Percentiles rank a stretch among this genome's conserved stretches.
Evolutionary conservation across 2,888 invertebrate genomes (phyloP).

Genomic region (Metalampra italica): DNA sequence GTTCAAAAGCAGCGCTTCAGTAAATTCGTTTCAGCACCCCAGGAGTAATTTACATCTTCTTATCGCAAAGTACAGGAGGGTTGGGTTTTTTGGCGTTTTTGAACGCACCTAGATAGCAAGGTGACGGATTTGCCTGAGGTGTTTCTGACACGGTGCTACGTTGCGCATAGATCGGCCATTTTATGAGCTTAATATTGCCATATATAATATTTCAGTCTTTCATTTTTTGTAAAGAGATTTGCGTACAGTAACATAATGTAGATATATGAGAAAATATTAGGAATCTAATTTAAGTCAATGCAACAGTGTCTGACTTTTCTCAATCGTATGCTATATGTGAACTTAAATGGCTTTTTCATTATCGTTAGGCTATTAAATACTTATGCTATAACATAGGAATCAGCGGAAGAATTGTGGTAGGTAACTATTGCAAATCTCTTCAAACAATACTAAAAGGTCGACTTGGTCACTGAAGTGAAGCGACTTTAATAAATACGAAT

Average conservation of each 20-base stretch:
- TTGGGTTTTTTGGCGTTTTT: conserved; percentile 2
- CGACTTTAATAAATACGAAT: no score
- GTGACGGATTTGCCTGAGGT: conserved; percentile 39
- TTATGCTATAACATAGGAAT: no score
- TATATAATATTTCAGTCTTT: conserved; percentile 26
- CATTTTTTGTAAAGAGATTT: background rate
- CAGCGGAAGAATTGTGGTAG: no score
- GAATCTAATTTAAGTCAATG: no score
- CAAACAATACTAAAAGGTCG: no score
- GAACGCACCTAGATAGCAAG: conserved; percentile 2
- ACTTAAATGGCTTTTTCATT: no score
- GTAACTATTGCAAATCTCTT: no score
- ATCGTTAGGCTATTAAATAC: no score
- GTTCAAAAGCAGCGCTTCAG: conserved; percentile 47
- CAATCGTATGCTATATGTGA: no score
- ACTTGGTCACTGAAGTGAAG: no score
- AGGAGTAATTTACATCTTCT: conserved; percentile 66
- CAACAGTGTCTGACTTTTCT: no score
- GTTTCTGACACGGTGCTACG: conserved; percentile 22
- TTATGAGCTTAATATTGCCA: conserved; percentile 34
- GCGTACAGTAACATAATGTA: background rate
- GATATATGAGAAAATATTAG: no score
- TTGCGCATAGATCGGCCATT: conserved; percentile 19
- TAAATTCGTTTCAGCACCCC: conserved; percentile 58
- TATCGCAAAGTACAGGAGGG: conserved; percentile 58